Base-by-base conservation (phyloP, 1,140 invertebrate genomes). In the Hypothenemus hampei region DNA sequence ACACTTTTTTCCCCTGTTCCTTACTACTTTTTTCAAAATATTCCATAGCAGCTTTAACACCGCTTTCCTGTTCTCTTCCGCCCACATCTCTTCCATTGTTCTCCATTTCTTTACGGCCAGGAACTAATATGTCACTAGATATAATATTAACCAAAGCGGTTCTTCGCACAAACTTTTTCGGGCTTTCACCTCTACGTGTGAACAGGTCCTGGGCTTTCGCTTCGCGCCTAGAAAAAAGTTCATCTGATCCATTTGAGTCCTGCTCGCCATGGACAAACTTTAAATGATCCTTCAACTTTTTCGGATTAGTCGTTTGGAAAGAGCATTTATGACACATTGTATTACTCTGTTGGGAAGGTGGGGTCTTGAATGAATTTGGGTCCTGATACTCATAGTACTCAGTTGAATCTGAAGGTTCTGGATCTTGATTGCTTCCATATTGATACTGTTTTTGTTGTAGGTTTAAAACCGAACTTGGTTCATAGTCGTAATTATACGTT, bases 271-370 rank as follows among this genome's bases (percentile, higher is more conserved):
- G 61, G 19, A 60, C 59, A 24, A 57, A 52, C 20, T 44, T 33
- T 11, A 63, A 44, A 58, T 63, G 61, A 16, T 49, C 47, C 37
- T 45, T 46, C 3, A 60, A 23, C 13, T 53, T 57, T 11, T 63
- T 59, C 5, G 48, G 29, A 33, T 60, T 60, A 13, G 46, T 44
- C 7, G 55, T 57, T 48, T 57, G 55, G 13, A 57, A 57, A 3
- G 55, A 50, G 22, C 55, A 57, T 40, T 45, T 50, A 16, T 43
- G 47, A 29, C 55, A 57, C 47, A 44, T 57, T 15, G 11, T 29
- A 13, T 23, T 31, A 4, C 3, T 8, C 10, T 15, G 11, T 3
- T 5, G 15, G 15, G n/a, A 19, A 8, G 47, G 47, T 13, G 39
- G 50, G 13, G 43, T 31, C 23, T 52, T 52, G 10, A 44, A 44